A percentile compares a stretch with the other conserved stretches of the same genome.
Evolutionary conservation across 2,113 vertebrate genomes (phyloP).

Genomic region (Anas platyrhynchos): DNA sequence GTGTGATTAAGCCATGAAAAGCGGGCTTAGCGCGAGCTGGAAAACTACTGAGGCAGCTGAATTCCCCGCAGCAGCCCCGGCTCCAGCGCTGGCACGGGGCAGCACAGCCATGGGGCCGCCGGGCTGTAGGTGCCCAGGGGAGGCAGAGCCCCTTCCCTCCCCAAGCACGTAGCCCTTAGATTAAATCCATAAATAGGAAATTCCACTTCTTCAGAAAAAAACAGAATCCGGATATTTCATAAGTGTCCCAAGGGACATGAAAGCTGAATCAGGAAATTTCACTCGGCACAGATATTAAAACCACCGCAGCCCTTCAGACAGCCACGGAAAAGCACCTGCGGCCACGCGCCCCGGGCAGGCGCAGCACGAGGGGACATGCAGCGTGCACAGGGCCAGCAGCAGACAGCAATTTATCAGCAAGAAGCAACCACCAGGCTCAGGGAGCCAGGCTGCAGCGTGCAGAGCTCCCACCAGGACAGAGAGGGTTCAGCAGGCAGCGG

Average conservation of each 20-base stretch:
- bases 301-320: neutral
- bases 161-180: conserved; percentile 26
- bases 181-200: conserved; percentile 68
- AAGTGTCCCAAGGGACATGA: conserved; percentile 51
- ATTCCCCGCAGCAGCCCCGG: conserved; percentile 27
- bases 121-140: neutral
- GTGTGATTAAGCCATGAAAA: conserved; percentile 67
- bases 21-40: conserved; percentile 61
- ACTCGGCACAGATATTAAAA: conserved; percentile 42
- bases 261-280: conserved; percentile 71
- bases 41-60: conserved; percentile 70
- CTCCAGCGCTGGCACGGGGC: neutral
- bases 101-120: rapidly evolving
- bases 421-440: neutral
- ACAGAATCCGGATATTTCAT: conserved; percentile 54
- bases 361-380: rapidly evolving
- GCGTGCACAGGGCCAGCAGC: rapidly evolving
- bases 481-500: too few species aligned
- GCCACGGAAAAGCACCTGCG: neutral
- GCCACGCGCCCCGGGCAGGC: rapidly evolving
- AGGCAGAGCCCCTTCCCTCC: neutral
- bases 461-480: neutral
- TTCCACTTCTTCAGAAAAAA: conserved; percentile 67
- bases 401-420: rapidly evolving
- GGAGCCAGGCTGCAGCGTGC: neutral